A percentile compares a stretch with the other conserved stretches of the same genome.
phyloP scores from a whole-genome alignment of 2,888 invertebrate species.

The Holacanthella duospinosa region DNA sequence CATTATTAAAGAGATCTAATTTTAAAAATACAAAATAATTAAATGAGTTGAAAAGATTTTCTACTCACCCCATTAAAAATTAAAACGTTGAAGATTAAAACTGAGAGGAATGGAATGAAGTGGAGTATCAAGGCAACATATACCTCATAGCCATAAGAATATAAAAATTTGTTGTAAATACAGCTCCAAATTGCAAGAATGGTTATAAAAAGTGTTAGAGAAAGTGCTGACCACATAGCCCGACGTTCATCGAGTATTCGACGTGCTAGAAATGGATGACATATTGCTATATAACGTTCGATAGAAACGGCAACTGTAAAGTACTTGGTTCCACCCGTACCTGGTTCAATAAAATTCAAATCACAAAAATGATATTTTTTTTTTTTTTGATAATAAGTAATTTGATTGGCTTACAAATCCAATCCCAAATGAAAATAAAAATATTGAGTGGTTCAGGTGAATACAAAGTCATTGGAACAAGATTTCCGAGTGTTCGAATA shows the following conservation, averaged over 20 bases:
- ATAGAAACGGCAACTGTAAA: constrained; percentile 22
- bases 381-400: neutral
- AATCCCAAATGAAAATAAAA: constrained; percentile 21
- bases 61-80: constrained; percentile 19
- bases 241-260: neutral
- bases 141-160: constrained; percentile 11
- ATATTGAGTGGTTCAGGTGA: neutral
- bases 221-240: constrained; percentile 3
- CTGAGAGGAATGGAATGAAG: constrained; percentile 18
- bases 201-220: constrained; percentile 9
- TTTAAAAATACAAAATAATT: too few species aligned
- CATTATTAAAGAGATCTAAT: too few species aligned
- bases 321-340: constrained; percentile 19
- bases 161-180: constrained; percentile 9
- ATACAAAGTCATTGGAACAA: neutral
- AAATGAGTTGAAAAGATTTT: neutral
- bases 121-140: constrained; percentile 19
- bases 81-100: constrained; percentile 15
- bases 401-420: constrained; percentile 17
- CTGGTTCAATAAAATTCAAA: constrained; percentile 5
- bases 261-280: constrained; percentile 15
- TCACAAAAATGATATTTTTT: neutral
- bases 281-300: constrained; percentile 22
- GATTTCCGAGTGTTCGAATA: constrained; percentile 2
- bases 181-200: constrained; percentile 3